Evolutionary conservation across 2,113 vertebrate species (phyloP).

Genomic region (Myotis yumanensis): DNA sequence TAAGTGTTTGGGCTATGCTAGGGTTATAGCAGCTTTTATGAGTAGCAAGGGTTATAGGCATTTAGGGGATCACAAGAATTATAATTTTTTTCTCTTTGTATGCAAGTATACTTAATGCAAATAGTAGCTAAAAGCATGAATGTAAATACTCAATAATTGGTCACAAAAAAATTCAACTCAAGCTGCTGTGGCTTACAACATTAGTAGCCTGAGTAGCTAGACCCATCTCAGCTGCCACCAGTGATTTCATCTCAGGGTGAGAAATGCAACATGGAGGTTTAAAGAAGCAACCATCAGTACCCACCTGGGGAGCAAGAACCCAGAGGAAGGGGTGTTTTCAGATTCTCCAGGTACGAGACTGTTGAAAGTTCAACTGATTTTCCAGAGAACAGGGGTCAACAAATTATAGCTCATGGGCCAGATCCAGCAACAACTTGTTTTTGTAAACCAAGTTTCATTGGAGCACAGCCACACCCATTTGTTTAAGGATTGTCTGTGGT

Average conservation of each 20-base stretch:
- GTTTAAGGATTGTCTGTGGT: not conserved
- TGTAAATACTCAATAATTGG: not conserved
- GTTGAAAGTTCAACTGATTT: not conserved
- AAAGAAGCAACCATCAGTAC: not conserved
- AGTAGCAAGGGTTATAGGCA: not conserved
- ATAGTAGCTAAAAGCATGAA: not conserved
- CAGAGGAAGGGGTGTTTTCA: not conserved
- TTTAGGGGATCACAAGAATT: not conserved
- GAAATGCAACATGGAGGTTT: not conserved
- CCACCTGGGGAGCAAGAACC: not conserved
- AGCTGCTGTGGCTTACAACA: not conserved
- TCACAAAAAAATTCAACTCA: not conserved
- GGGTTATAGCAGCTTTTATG: not conserved
- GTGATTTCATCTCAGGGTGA: not conserved
- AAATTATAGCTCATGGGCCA: not conserved
- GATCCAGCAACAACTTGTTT: not conserved
- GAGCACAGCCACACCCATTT: not conserved
- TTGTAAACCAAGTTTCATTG: constrained; percentile 27
- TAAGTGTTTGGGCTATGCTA: not conserved
- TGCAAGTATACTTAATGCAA: not conserved
- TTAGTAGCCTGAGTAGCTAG: not conserved
- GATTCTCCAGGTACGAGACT: not conserved
- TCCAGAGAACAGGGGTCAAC: not conserved
- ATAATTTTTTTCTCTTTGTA: not conserved
- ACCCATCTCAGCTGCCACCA: not conserved